phyloP scores from a whole-genome alignment of 2,888 invertebrate species.

The Mimas tiliae region DNA sequence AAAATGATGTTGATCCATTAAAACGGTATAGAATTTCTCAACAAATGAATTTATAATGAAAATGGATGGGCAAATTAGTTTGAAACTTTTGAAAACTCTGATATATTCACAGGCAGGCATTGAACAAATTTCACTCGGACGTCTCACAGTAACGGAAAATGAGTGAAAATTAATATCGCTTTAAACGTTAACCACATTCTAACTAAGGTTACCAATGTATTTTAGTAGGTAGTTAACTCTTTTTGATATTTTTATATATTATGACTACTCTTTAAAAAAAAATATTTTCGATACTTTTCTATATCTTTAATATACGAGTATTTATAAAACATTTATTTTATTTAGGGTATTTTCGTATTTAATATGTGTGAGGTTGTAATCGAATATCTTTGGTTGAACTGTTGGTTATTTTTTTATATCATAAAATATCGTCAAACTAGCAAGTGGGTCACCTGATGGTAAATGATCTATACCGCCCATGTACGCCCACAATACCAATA shows the following conservation, averaged over 20 bases:
- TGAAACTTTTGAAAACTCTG: conserved; percentile 49
- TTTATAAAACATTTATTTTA: no score
- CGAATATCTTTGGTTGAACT: no score
- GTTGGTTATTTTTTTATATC: no score
- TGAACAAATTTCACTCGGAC: conserved; percentile 45
- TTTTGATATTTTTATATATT: neutral
- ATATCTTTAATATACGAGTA: no score
- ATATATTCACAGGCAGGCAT: conserved; percentile 47
- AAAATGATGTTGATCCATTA: conserved; percentile 29
- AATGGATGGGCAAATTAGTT: conserved; percentile 51
- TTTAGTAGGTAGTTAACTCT: neutral
- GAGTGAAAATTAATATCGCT: conserved; percentile 47
- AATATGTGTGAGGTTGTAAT: no score
- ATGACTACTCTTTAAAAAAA: no score
- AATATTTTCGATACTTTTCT: no score
- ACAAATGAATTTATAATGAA: conserved; percentile 48
- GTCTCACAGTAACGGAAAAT: conserved; percentile 41
- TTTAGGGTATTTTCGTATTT: no score
- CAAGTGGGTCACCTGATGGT: no score
- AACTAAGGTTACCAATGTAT: neutral
- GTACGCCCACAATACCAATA: no score
- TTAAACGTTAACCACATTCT: conserved; percentile 39
- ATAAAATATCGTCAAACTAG: no score
- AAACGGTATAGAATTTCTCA: conserved; percentile 34
- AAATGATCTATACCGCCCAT: no score